A percentile compares a stretch with the other conserved stretches of the same genome.
Conservation (phyloP, 2,797 vertebrate species). For the Crocidura indochinensis region DNA sequence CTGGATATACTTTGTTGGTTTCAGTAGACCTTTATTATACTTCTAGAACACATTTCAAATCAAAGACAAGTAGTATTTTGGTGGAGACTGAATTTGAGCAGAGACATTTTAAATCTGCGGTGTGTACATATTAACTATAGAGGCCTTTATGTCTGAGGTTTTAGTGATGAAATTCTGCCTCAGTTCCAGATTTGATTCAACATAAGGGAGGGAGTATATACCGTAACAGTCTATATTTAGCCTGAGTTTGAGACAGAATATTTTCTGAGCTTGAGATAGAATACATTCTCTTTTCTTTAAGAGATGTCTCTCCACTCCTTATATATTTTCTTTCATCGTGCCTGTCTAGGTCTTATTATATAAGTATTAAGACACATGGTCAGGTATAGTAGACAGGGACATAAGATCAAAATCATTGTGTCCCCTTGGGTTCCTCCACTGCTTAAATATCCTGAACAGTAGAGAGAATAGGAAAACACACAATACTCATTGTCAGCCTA, state of each 20-base stretch:
- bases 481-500: neutral
- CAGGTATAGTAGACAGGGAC: neutral
- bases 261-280: slow-evolving; percentile 44
- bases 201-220: neutral
- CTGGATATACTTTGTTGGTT: slow-evolving; percentile 68
- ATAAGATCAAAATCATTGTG: neutral
- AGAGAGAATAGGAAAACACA: neutral
- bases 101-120: slow-evolving; percentile 76
- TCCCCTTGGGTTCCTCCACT: neutral
- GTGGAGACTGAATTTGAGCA: slow-evolving; percentile 69
- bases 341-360: neutral
- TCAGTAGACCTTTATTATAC: slow-evolving; percentile 73
- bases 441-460: neutral
- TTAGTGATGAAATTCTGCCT: slow-evolving; percentile 71
- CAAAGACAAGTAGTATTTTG: slow-evolving; percentile 76
- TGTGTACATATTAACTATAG: slow-evolving; percentile 76
- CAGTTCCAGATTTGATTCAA: slow-evolving; percentile 30
- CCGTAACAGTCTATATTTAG: slow-evolving; percentile 73
- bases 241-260: slow-evolving; percentile 35
- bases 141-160: slow-evolving; percentile 63
- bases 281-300: slow-evolving; percentile 29
- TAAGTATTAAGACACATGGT: neutral
- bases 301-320: neutral
- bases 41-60: slow-evolving; percentile 79
- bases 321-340: neutral